phyloP scores from a whole-genome alignment of 2,113 vertebrate species.

The Lanius collurio region DNA sequence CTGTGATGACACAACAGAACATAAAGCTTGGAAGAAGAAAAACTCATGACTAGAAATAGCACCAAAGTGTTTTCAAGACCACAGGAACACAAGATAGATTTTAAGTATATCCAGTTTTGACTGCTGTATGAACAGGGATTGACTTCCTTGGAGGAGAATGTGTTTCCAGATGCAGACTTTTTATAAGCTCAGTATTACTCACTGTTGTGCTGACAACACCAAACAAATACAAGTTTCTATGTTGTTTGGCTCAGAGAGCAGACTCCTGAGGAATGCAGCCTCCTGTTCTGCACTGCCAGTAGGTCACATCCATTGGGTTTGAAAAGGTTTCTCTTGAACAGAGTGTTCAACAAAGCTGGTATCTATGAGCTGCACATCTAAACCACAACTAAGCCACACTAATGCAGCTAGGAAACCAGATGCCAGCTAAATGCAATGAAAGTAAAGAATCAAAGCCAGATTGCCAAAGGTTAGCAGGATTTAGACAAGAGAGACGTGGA shows the following conservation, averaged over 20 bases:
- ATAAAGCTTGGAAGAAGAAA: background rate
- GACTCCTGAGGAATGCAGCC: background rate
- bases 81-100: background rate
- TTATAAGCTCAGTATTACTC: constrained; percentile 17
- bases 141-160: background rate
- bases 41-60: background rate
- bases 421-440: background rate
- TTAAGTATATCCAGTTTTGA: background rate
- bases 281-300: background rate
- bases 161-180: constrained; percentile 1
- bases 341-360: background rate
- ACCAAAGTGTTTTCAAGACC: background rate
- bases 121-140: background rate
- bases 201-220: constrained; percentile 14
- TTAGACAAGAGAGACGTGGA: background rate
- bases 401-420: background rate
- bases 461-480: background rate
- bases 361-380: background rate
- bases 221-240: constrained; percentile 22
- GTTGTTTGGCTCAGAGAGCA: constrained; percentile 31
- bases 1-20: background rate
- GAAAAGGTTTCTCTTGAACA: background rate
- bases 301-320: background rate
- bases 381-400: background rate
- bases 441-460: background rate